phyloP scores from a whole-genome alignment of 2,113 vertebrate species.

The Rhinopomastus cyanomelas region DNA sequence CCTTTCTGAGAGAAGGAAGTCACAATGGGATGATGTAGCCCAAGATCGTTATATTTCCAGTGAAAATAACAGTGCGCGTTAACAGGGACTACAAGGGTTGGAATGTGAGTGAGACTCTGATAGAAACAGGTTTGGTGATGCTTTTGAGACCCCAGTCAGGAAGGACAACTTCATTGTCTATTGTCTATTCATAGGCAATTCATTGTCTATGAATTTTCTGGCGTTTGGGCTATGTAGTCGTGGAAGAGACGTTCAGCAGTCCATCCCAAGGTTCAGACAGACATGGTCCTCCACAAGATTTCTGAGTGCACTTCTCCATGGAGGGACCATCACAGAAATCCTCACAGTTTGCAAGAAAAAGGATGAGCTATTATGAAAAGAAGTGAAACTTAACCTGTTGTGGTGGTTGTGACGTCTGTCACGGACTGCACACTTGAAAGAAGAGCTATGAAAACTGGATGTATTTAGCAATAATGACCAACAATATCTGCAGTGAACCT shows the following conservation, averaged over 20 bases:
- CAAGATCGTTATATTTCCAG: background rate
- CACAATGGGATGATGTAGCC: fast-evolving
- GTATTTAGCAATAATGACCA: background rate
- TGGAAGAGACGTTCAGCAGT: background rate
- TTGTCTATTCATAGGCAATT: too few relatives aligned
- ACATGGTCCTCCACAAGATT: background rate
- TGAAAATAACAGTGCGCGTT: background rate
- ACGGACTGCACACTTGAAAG: fast-evolving
- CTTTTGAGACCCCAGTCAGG: background rate
- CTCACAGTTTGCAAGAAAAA: background rate
- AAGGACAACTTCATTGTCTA: background rate
- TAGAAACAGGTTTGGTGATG: background rate
- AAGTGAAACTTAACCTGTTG: background rate
- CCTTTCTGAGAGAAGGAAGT: background rate
- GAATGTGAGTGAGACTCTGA: background rate
- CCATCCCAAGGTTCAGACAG: background rate
- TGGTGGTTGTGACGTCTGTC: background rate
- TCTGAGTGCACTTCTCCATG: background rate
- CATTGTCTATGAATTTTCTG: background rate
- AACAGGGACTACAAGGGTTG: background rate
- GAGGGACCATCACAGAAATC: background rate
- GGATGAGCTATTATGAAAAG: background rate
- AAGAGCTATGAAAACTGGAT: background rate
- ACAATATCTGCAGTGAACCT: background rate
- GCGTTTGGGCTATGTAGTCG: background rate